Evolutionary conservation across 2,797 vertebrate species (phyloP).

Genomic region (Xenentodon cancila): DNA sequence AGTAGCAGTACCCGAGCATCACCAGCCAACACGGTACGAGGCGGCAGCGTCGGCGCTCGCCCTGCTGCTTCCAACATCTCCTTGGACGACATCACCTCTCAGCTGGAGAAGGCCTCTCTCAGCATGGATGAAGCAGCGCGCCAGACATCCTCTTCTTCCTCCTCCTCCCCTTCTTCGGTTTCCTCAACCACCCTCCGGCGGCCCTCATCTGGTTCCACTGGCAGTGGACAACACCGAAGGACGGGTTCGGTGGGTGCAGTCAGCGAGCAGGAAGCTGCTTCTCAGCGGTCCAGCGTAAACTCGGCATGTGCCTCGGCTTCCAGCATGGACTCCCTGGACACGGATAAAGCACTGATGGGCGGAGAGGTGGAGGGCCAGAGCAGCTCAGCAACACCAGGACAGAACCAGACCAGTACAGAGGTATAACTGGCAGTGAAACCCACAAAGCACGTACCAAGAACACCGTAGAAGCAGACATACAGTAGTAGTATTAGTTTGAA

Average conservation of each 20-base stretch:
- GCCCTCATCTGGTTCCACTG: slow-evolving; percentile 68
- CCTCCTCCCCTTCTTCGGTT: slow-evolving; percentile 71
- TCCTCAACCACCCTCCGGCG: slow-evolving; percentile 75
- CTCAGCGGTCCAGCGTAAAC: slow-evolving; percentile 87
- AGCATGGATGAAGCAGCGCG: slow-evolving; percentile 97
- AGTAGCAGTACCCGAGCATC: slow-evolving; percentile 82
- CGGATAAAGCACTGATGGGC: slow-evolving; percentile 81
- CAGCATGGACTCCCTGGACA: slow-evolving; percentile 97
- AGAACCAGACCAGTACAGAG: slow-evolving; percentile 78
- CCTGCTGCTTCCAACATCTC: slow-evolving; percentile 90
- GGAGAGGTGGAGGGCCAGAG: slow-evolving; percentile 85
- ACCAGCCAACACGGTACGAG: slow-evolving; percentile 86
- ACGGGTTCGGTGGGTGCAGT: slow-evolving; percentile 92
- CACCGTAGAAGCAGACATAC: too few relatives aligned
- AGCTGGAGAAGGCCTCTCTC: slow-evolving; percentile 91
- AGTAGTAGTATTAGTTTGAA: too few relatives aligned
- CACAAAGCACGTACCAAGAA: not conserved
- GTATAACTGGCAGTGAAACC: slow-evolving; percentile 51
- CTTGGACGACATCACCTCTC: slow-evolving; percentile 96
- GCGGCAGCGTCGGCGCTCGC: slow-evolving; percentile 76
- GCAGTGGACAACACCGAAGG: slow-evolving; percentile 87
- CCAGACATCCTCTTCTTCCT: slow-evolving; percentile 80
- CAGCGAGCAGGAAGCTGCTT: slow-evolving; percentile 85
- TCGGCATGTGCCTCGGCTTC: slow-evolving; percentile 93
- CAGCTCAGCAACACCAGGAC: slow-evolving; percentile 55